Conservation (phyloP, 2,888 invertebrate species). For the Mythimna albipuncta region DNA sequence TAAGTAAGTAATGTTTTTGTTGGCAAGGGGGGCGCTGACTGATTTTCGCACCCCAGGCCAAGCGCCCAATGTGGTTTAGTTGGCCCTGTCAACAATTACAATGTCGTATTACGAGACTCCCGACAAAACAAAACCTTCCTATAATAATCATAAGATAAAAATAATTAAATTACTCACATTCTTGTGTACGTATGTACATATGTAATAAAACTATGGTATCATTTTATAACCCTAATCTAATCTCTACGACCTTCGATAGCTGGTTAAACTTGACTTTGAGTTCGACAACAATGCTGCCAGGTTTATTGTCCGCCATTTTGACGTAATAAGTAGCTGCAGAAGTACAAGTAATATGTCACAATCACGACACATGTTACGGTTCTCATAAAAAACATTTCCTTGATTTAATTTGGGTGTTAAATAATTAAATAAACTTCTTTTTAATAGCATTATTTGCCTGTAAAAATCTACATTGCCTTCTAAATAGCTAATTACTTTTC, state of each 20-base stretch:
- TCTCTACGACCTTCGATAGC: slow-evolving; percentile 57
- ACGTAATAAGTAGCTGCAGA: slow-evolving; percentile 14
- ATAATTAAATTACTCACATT: slow-evolving; percentile 30
- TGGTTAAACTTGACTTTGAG: slow-evolving; percentile 56
- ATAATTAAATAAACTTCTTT: too few relatives aligned
- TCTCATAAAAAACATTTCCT: background rate
- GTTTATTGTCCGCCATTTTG: slow-evolving; percentile 31
- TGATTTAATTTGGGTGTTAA: too few relatives aligned
- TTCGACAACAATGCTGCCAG: slow-evolving; percentile 19
- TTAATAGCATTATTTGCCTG: too few relatives aligned
- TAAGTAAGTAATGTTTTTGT: too few relatives aligned
- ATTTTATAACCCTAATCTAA: slow-evolving; percentile 55
- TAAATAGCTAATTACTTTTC: too few relatives aligned
- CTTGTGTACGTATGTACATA: slow-evolving; percentile 8
- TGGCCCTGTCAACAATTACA: too few relatives aligned
- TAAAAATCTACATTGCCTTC: too few relatives aligned
- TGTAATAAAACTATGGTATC: slow-evolving; percentile 39
- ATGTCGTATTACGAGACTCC: background rate
- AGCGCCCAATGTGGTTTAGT: too few relatives aligned
- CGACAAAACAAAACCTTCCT: slow-evolving; percentile 3
- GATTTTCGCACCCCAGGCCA: too few relatives aligned
- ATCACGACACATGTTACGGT: background rate
- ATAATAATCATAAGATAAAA: slow-evolving; percentile 25
- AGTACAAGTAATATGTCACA: background rate
- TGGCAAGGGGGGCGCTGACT: too few relatives aligned